Percentiles rank a stretch among this genome's conserved stretches.
These are phyloP conservation scores for Aplidium turbinatum DNA, from an alignment of 23 tunicate species.

Conservation along the genomic window DNA sequence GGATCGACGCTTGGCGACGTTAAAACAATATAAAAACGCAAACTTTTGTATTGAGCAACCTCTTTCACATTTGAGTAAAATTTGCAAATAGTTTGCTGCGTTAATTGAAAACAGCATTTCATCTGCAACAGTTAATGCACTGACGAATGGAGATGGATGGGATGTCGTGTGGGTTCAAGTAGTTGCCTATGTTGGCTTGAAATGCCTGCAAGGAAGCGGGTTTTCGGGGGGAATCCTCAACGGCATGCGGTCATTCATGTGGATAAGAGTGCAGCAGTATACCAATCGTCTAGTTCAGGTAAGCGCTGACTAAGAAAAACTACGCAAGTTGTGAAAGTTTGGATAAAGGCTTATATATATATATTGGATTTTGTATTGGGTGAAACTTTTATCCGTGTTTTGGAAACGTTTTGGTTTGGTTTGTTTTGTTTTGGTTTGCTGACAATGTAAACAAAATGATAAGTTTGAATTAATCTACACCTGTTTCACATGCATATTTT, in stretches of 20 bases:
- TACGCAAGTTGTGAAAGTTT: not conserved
- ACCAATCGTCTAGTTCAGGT: constrained; percentile 91
- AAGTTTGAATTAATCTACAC: too few species aligned
- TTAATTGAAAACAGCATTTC: too few species aligned
- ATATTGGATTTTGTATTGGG: not conserved
- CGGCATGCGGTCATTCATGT: constrained; percentile 73
- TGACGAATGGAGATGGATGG: constrained; percentile 58
- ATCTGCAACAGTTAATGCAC: constrained; percentile 56
- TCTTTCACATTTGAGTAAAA: constrained; percentile 45
- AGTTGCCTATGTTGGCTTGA: constrained; percentile 59
- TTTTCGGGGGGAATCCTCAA: constrained; percentile 72
- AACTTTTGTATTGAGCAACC: constrained; percentile 34
- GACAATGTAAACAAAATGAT: too few species aligned
- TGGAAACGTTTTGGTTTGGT: too few species aligned
- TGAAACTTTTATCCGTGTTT: not conserved
- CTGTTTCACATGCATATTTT: too few species aligned
- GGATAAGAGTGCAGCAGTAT: constrained; percentile 91
- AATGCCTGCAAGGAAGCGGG: constrained; percentile 83
- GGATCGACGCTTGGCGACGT: not conserved
- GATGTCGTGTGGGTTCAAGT: constrained; percentile 61
- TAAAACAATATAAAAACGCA: not conserved
- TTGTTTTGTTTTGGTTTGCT: too few species aligned
- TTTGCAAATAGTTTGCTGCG: too few species aligned
- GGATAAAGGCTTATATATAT: not conserved
- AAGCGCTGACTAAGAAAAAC: not conserved